Evolutionary conservation across 2,888 invertebrate genomes (phyloP).

Genomic region (Zele albiditarsus): DNA sequence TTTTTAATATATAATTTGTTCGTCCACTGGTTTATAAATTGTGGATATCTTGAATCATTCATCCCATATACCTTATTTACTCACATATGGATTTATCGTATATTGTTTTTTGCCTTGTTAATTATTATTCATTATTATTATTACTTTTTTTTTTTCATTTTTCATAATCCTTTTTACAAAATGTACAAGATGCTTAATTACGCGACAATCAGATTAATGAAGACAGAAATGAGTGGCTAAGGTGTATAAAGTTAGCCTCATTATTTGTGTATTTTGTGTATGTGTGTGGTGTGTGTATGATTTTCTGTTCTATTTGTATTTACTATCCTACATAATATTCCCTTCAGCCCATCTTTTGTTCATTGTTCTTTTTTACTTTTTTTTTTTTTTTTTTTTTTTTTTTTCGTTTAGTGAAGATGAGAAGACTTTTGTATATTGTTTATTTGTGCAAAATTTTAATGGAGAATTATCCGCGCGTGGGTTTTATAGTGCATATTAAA

Average conservation of each 20-base stretch:
- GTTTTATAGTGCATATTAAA: neutral
- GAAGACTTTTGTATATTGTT: neutral
- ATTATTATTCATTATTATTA: slow-evolving; percentile 4
- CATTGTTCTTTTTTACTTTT: neutral
- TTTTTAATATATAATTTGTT: neutral
- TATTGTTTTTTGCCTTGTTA: slow-evolving; percentile 6
- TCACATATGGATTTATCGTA: neutral
- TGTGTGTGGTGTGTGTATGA: neutral
- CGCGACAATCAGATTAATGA: slow-evolving; percentile 9
- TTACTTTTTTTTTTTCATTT: slow-evolving; percentile 24
- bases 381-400: no score
- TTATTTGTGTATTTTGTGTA: neutral
- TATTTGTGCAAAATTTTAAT: neutral
- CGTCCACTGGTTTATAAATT: neutral
- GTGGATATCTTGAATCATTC: neutral
- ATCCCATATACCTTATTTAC: neutral
- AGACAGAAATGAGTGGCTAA: slow-evolving; percentile 17
- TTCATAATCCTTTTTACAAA: slow-evolving; percentile 35
- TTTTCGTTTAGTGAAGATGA: neutral
- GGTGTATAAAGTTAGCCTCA: neutral
- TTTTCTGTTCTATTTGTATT: neutral
- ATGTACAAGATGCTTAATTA: slow-evolving; percentile 48
- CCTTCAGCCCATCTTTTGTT: neutral
- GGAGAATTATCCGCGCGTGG: neutral
- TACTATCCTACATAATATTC: neutral